Evolutionary conservation across 2,797 vertebrate genomes (phyloP), one percentile per base, ranked within the genome.

Genomic region (Trachurus trachurus): DNA sequence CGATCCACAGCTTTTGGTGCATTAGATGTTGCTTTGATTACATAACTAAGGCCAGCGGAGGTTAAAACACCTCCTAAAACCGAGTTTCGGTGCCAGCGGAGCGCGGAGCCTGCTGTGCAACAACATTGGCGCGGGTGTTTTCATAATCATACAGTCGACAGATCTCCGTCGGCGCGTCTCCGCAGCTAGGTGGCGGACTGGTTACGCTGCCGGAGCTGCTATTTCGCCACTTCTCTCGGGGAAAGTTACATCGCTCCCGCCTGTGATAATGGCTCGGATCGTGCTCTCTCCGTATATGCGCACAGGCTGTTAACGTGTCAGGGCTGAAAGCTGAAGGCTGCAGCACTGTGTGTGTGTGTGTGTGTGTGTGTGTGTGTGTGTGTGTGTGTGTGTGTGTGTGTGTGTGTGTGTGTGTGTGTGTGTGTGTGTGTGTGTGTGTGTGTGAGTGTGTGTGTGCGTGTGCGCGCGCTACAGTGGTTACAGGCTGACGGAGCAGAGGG

Each of bases 101-200:
- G 87, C 86, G 83, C 88, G 16, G 82, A 85, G 86, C 88, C 84
- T 13, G 45, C 86, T 76, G 90, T 87, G 91, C 90, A 90, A 90
- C 91, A 91, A 93, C 93, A 93, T 93, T 90, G 89, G 92, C 94
- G 94, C 93, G 93, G 92, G 89, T 94, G 93, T 94, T 94, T 94
- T 94, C 88, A 93, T 92, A 93, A 92, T 92, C 90, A 66, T 53
- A 74, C 89, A 82, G 88, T 92, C 86, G 88, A 90, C 86, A 39
- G 83, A 68, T 88, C 87, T 81, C 78, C 76, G 78, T 79, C 84
- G 82, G 86, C 88, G 87, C 88, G 87, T 82, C 88, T 89, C 84
- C 78, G 89, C 93, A 91, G 93, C 93, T 93, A 94, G 93, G 91
- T 93, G 93, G 92, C 92, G 88, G 87, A 73, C 89, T 94, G 85